Base-by-base conservation (phyloP, 2,113 vertebrate genomes). In the Sisor rabdophorus region DNA sequence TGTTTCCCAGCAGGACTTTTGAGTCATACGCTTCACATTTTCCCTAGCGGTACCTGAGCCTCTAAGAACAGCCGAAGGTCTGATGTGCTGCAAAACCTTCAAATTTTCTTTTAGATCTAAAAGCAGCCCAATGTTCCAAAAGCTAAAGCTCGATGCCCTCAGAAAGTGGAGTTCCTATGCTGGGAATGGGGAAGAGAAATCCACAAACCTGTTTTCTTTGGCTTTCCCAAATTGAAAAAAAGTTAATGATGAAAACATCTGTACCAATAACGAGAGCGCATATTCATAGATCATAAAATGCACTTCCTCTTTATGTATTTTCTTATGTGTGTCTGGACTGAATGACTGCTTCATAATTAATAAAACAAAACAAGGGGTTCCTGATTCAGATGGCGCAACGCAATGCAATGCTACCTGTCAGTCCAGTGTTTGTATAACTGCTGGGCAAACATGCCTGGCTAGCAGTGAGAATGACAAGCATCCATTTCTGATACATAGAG, bases 231-330 rank as follows among this genome's bases (percentile, higher is more conserved):
- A 87, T 77, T 88, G 80, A 86, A 44, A 89, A 87, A 80, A 89
- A 82, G 86, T 85, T 92, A 91, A 92, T 89, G 91, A 87, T 89
- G 84, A 90, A 91, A 89, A 89, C 91, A 92, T 92, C 91, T 90
- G 90, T 89, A 92, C 91, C 90, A 91, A 91, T 91, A 92, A 84
- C 80, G 71, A 50, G 64, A 47, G 77, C 84, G 84, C 80, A 86
- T 84, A 87, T 85, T 86, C 72, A 84, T 86, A 52, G 83, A 88
- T 89, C 89, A 89, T 86, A 89, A 85, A 89, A 89, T 78, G 82
- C 83, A 74, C 79, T 85, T 81, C 83, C 83, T 70, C 75, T 81
- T 84, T 56, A 82, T 81, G 63, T 75, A 26, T 36, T 72, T 71
- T 73, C 64, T 71, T 80, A 47, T 76, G 76, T 68, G 65, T 28